These are phyloP conservation scores for Netelia virgata DNA, from an alignment of 2,888 invertebrate genomes.

Conservation along the genomic window DNA sequence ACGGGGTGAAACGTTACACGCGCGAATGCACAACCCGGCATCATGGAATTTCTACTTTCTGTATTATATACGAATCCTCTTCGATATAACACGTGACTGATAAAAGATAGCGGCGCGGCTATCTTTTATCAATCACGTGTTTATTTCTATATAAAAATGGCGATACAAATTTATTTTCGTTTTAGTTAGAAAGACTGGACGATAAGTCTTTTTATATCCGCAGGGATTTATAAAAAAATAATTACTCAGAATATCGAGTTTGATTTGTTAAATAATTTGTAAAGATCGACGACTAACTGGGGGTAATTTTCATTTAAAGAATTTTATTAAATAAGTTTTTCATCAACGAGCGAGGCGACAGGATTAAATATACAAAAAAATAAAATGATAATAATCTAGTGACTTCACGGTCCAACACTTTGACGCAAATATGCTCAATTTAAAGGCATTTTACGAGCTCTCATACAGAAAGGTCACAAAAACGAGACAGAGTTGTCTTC, in stretches of 20 bases:
- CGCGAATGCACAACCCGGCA: constrained; percentile 17
- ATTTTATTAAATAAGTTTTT: background rate
- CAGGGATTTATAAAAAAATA: no score
- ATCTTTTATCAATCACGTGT: no score
- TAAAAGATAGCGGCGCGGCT: no score
- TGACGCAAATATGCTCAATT: constrained; percentile 13
- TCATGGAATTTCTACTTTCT: constrained; percentile 35
- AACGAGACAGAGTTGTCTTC: constrained; percentile 26
- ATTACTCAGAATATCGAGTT: no score
- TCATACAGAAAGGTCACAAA: constrained; percentile 6
- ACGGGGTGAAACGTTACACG: constrained; percentile 32
- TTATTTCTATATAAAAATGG: no score
- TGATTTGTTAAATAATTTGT: no score
- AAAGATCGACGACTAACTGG: no score
- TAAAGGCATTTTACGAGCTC: constrained; percentile 12
- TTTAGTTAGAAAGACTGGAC: no score
- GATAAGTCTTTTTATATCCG: no score
- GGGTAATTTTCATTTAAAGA: no score
- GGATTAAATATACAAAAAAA: background rate
- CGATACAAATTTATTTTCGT: no score
- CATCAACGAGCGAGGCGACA: background rate
- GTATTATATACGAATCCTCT: constrained; percentile 21
- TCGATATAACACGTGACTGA: no score
- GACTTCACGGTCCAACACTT: background rate
- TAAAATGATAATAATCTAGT: background rate